These are phyloP conservation scores for Mormyrops attenuatus DNA, from an alignment of 2,797 vertebrate species.

Conservation along the genomic window DNA sequence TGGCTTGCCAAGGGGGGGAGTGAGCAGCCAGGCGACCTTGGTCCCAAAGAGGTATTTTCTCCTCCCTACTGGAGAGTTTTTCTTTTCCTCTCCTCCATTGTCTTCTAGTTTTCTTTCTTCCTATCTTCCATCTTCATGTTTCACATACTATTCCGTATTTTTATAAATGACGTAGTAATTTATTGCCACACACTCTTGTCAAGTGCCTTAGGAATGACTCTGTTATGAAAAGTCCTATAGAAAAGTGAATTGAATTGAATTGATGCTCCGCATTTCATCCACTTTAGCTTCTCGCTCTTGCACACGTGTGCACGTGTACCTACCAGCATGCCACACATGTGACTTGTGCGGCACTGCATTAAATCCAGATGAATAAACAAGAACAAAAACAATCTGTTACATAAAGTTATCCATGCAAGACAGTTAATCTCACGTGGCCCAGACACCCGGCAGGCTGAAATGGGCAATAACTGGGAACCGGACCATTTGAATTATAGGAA, in stretches of 20 bases:
- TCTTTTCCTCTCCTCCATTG: background rate
- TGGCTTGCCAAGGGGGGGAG: background rate
- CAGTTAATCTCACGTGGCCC: background rate
- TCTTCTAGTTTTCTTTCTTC: background rate
- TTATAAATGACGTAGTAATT: background rate
- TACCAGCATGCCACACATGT: background rate
- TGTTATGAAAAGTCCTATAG: background rate
- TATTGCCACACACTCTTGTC: background rate
- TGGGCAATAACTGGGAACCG: background rate
- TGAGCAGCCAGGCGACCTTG: background rate
- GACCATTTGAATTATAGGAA: background rate
- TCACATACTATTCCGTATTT: background rate
- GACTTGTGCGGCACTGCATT: background rate
- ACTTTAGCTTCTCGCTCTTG: background rate
- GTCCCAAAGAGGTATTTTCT: background rate
- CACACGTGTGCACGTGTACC: background rate
- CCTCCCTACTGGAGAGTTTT: background rate
- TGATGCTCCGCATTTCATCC: background rate
- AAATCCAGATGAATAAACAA: background rate
- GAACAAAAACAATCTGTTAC: background rate
- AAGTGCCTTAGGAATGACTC: background rate
- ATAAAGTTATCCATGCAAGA: background rate
- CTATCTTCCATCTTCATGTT: background rate
- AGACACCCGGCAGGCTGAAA: background rate
- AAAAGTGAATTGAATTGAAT: background rate